Evolutionary conservation across 2,888 invertebrate genomes (phyloP).

Genomic region (Aphodius sticticus): DNA sequence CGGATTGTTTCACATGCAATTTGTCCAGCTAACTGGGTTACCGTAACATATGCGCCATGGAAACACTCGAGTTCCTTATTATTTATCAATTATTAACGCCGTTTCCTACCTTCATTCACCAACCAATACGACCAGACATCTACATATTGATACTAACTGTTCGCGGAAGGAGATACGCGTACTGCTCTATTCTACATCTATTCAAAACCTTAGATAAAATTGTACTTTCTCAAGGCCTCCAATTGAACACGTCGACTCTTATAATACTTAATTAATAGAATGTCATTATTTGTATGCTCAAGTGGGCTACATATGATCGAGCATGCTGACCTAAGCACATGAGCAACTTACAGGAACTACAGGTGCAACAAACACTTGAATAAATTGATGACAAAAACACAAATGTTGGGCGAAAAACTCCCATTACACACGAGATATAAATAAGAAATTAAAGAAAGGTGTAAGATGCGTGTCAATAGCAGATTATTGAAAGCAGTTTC

Average conservation of each 20-base stretch:
- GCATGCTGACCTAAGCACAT: neutral
- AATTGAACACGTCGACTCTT: no score
- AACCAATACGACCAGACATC: neutral
- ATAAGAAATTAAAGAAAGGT: no score
- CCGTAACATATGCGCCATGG: neutral
- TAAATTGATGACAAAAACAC: no score
- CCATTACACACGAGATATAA: no score
- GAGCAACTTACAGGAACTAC: neutral
- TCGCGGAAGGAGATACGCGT: neutral
- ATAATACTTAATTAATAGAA: neutral
- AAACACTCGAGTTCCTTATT: neutral
- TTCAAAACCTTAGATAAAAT: neutral
- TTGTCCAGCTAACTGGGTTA: neutral
- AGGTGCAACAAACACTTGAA: no score
- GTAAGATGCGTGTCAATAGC: no score
- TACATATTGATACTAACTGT: neutral
- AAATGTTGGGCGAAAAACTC: no score
- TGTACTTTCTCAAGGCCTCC: neutral
- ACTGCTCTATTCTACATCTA: neutral
- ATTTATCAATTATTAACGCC: constrained; percentile 4
- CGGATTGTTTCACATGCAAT: constrained; percentile 4
- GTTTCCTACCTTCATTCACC: neutral
- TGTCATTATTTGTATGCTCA: neutral
- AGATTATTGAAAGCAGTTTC: no score
- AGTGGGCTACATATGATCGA: neutral